Evolutionary conservation across 2,113 vertebrate species (phyloP).

Genomic region (Phaetusa simplex): DNA sequence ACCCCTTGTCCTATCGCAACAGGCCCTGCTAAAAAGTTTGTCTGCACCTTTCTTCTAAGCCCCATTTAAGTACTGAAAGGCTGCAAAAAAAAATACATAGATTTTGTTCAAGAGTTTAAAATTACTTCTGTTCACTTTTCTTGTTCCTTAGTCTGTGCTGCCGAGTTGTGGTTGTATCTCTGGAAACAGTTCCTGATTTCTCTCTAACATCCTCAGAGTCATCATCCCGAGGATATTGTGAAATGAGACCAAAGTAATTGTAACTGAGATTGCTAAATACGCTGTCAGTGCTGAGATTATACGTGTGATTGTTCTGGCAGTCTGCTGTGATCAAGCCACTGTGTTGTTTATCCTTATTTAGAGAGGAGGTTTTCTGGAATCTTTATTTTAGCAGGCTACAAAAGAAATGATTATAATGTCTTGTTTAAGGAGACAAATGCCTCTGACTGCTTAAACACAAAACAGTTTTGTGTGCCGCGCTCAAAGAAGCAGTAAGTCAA

Average conservation of each 20-base stretch:
- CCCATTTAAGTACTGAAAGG: background rate
- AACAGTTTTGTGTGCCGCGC: background rate
- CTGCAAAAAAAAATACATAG: background rate
- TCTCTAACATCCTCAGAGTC: background rate
- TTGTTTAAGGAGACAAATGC: constrained; percentile 57
- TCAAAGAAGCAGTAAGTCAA: background rate
- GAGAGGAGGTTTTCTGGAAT: constrained; percentile 25
- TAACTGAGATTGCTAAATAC: constrained; percentile 40
- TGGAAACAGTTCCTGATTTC: background rate
- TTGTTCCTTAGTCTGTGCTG: background rate
- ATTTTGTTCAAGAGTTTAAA: background rate
- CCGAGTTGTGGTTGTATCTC: background rate
- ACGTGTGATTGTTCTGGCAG: constrained; percentile 32
- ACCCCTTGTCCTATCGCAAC: background rate
- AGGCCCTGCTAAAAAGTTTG: background rate
- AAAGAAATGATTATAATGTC: constrained; percentile 28
- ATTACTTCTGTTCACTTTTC: background rate
- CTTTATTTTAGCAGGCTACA: constrained; percentile 17
- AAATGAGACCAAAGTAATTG: constrained; percentile 54
- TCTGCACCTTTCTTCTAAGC: background rate
- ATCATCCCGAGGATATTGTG: constrained; percentile 26
- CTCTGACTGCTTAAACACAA: constrained; percentile 20
- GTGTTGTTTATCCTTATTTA: constrained; percentile 42
- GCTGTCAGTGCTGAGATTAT: constrained; percentile 18
- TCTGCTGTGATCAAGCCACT: constrained; percentile 39